Evolutionary conservation across 2,797 vertebrate genomes (phyloP).

Genomic region (Phataginus tetradactyla): DNA sequence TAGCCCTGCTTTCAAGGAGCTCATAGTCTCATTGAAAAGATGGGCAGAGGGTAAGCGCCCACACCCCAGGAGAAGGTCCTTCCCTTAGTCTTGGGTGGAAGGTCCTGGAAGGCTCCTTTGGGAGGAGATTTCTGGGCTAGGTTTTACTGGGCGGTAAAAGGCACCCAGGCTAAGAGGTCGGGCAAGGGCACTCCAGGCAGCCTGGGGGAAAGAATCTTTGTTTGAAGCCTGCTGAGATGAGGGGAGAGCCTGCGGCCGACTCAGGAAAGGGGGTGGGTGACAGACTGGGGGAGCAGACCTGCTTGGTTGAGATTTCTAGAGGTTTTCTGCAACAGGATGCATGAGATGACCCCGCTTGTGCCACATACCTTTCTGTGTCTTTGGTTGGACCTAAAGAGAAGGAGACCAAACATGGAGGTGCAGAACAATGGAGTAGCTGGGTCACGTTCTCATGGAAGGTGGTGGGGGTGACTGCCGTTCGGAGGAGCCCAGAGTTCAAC

Average conservation of each 20-base stretch:
- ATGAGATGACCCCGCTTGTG: background rate
- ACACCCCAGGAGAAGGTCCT: accelerated
- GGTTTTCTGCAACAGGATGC: background rate
- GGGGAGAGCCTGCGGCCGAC: background rate
- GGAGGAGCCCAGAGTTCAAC: background rate
- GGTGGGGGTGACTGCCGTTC: background rate
- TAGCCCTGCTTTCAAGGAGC: background rate
- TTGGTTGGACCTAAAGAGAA: background rate
- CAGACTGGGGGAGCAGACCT: background rate
- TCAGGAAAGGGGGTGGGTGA: background rate
- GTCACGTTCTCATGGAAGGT: background rate
- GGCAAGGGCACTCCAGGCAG: background rate
- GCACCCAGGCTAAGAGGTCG: background rate
- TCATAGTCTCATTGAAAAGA: background rate
- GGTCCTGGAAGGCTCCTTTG: background rate
- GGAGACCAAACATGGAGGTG: background rate
- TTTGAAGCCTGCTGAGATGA: background rate
- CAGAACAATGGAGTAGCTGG: background rate
- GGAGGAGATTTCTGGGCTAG: background rate
- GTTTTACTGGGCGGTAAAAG: background rate
- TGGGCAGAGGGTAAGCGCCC: background rate
- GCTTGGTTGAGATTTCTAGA: background rate
- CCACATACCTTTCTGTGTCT: background rate
- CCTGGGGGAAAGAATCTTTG: background rate
- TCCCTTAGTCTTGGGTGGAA: background rate